phyloP scores from a whole-genome alignment of 2,888 invertebrate species.

The Thyatira batis region DNA sequence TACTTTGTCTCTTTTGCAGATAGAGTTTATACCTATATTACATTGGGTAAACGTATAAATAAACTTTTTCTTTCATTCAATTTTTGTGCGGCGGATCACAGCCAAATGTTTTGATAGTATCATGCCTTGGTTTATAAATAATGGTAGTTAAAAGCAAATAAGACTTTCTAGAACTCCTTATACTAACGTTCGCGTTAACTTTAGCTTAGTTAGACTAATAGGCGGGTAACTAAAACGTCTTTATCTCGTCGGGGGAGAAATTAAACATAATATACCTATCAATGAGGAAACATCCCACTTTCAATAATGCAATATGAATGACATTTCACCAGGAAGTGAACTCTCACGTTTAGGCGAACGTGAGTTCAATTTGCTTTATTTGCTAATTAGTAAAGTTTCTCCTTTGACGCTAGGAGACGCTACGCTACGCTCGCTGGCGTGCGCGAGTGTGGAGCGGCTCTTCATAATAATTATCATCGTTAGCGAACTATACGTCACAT shows the following conservation, averaged over 20 bases:
- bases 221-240: background rate
- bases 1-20: background rate
- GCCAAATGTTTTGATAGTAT: no score
- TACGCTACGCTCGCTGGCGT: slow-evolving; percentile 30
- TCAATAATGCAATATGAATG: slow-evolving; percentile 43
- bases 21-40: no score
- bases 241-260: no score
- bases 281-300: slow-evolving; percentile 21
- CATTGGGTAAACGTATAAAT: no score
- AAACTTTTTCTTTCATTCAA: no score
- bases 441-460: slow-evolving; percentile 39
- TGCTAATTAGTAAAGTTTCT: slow-evolving; percentile 74
- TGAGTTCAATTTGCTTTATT: slow-evolving; percentile 69
- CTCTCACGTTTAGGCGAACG: slow-evolving; percentile 54
- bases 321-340: slow-evolving; percentile 43
- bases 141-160: no score
- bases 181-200: no score
- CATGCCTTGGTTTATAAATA: no score
- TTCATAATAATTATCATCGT: slow-evolving; percentile 62
- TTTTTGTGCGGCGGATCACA: no score
- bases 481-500: slow-evolving; percentile 36
- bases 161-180: no score
- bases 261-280: background rate
- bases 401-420: slow-evolving; percentile 51
- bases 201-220: no score